A percentile compares a stretch with the other conserved stretches of the same genome.
Evolutionary conservation across 1,140 invertebrate species (phyloP).

Genomic region (Augochlora pura): DNA sequence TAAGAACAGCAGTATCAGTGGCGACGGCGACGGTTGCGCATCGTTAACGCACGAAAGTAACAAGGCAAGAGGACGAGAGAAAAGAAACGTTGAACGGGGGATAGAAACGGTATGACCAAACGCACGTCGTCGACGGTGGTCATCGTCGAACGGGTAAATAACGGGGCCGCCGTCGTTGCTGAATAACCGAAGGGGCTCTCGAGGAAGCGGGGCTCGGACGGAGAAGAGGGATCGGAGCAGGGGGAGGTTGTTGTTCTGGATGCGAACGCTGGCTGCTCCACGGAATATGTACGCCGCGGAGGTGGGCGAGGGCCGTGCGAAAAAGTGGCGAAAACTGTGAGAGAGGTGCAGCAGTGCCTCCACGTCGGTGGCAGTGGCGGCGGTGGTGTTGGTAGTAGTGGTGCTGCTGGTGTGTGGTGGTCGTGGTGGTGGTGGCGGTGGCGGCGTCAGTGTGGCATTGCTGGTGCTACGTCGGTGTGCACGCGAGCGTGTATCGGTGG

Average conservation of each 20-base stretch:
- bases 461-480: conserved; percentile 53
- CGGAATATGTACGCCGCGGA: conserved; percentile 50
- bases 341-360: conserved; percentile 41
- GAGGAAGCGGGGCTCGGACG: neutral
- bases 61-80: conserved; percentile 14
- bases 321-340: conserved; percentile 61
- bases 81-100: no score
- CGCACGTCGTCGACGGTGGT: neutral
- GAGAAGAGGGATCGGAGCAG: neutral
- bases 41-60: conserved; percentile 10
- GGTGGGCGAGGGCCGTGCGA: conserved; percentile 44
- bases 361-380: conserved; percentile 48
- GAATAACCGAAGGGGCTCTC: neutral
- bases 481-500: conserved; percentile 42
- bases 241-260: neutral
- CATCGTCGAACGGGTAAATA: conserved; percentile 39
- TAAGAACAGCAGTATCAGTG: conserved; percentile 14
- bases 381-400: conserved; percentile 18
- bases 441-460: conserved; percentile 33
- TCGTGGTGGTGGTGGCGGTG: conserved; percentile 17
- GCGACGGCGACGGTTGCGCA: conserved; percentile 6
- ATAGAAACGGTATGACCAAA: neutral
- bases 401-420: conserved; percentile 27
- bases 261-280: conserved; percentile 27
- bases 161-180: conserved; percentile 17